A percentile compares a stretch with the other conserved stretches of the same genome.
These are phyloP conservation scores for Erethizon dorsatum DNA, from an alignment of 2,797 vertebrate genomes.

Conservation along the genomic window DNA sequence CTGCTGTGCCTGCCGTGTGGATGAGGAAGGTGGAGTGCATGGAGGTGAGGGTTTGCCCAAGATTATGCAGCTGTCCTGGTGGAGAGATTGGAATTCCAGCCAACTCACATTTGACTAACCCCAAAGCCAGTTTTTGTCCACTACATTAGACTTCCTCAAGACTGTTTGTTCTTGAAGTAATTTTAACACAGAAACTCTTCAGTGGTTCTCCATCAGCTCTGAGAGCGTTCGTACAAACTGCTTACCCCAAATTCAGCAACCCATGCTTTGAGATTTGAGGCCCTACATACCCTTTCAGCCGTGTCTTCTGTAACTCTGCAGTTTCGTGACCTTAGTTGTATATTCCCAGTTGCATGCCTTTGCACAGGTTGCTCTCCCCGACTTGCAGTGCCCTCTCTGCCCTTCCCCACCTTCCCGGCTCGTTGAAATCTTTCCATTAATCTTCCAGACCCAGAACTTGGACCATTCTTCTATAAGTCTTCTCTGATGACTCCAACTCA, in stretches of 20 bases:
- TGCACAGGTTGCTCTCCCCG: background rate
- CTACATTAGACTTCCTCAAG: background rate
- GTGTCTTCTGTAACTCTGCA: background rate
- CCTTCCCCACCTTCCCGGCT: background rate
- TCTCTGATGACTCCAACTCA: background rate
- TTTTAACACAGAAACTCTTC: background rate
- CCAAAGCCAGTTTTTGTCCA: background rate
- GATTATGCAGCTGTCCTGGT: background rate
- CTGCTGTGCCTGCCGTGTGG: background rate
- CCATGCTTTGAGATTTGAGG: background rate
- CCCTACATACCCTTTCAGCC: background rate
- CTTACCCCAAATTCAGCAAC: background rate
- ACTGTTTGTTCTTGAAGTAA: slow-evolving; percentile 48
- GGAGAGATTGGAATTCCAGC: background rate
- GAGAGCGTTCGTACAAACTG: background rate
- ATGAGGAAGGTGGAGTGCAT: background rate
- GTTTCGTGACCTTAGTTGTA: background rate
- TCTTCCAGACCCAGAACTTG: background rate
- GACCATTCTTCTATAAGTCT: background rate
- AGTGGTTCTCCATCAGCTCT: background rate
- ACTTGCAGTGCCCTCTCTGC: background rate
- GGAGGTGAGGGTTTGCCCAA: background rate
- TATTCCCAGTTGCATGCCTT: background rate
- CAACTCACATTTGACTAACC: background rate
- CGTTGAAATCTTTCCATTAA: background rate